Evolutionary conservation across 2,113 vertebrate genomes (phyloP).

Genomic region (Notothenia coriiceps): DNA sequence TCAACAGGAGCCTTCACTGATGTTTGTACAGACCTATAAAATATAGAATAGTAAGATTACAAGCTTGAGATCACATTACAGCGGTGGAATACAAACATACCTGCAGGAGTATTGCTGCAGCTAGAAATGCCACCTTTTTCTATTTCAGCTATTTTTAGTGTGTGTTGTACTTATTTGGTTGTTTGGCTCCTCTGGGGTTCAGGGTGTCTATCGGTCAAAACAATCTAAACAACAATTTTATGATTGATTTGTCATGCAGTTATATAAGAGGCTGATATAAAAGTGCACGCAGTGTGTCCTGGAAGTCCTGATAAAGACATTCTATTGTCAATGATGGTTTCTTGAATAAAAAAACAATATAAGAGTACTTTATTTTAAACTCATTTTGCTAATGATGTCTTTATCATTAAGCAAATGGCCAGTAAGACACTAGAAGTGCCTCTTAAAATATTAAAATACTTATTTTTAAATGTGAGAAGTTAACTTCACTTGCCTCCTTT

Average conservation of each 20-base stretch:
- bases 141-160: constrained; percentile 54
- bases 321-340: constrained; percentile 24
- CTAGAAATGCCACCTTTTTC: constrained; percentile 44
- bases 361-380: constrained; percentile 16
- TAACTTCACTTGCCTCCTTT: constrained; percentile 32
- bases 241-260: constrained; percentile 79
- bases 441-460: constrained; percentile 28
- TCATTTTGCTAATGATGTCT: constrained; percentile 49
- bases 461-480: constrained; percentile 11
- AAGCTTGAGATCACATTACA: constrained; percentile 51
- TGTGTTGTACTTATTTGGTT: constrained; percentile 63
- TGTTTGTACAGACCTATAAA: constrained; percentile 40
- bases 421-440: constrained; percentile 11
- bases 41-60: constrained; percentile 50
- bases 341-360: constrained; percentile 29
- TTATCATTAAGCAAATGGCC: constrained; percentile 27
- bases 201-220: constrained; percentile 69
- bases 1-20: constrained; percentile 30
- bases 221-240: constrained; percentile 71
- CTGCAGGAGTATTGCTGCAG: neutral
- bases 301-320: constrained; percentile 28
- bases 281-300: constrained; percentile 26
- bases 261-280: constrained; percentile 59
- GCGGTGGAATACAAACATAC: constrained; percentile 29
- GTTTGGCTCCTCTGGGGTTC: constrained; percentile 62